Evolutionary conservation across 2,797 vertebrate genomes (phyloP), one percentile per base, ranked within the genome.

Genomic region (Liparis tanakae): DNA sequence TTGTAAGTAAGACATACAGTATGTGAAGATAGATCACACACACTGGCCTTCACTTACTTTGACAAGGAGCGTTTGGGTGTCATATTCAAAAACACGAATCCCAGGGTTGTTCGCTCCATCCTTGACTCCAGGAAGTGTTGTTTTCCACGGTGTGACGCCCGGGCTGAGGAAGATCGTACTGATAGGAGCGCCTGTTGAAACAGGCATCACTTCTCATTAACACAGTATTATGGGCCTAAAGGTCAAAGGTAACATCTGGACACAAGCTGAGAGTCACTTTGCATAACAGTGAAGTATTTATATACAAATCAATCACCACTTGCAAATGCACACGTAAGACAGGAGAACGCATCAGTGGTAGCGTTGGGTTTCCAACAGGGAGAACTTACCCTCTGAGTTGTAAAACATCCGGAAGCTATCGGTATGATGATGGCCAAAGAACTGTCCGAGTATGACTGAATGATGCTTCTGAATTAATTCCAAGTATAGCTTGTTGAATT

Each of bases 381-480:
- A n/a, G 14, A 76, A 36, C 53, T 68, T 0, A 79, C 87, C 94
- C 72, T 95, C 85, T 74, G 91, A 48, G 33, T 83, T 88, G 80
- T 99, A 98, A 84, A 99, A 97, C 96, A 99, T 96, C 53, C 94
- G 93, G 60, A 99, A 99, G 85, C 92, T 95, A 82, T 99, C 98
- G 0, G 96, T 98, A 78, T 99, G 98, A 33, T 99, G 97, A 86
- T 99, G 98, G 6, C 97, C 97, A 3, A 98, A 99, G 85, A 99
- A 99, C 91, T 99, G 98, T 20, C 97, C 98, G 0, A 85, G 82
- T 0, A 99, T 95, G 58, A 97, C 92, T 0, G 46, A 2, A 46
- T 98, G 96, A 82, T 98, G 92, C 85, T 88, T 96, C 88, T 88
- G 92, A 64, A 99, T 91, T 0, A 97, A 82, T 6, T 92, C 78